Percentiles rank a stretch among this genome's conserved stretches.
phyloP scores from a whole-genome alignment of 2,113 vertebrate genomes.

The Pachycephala philippinensis region DNA sequence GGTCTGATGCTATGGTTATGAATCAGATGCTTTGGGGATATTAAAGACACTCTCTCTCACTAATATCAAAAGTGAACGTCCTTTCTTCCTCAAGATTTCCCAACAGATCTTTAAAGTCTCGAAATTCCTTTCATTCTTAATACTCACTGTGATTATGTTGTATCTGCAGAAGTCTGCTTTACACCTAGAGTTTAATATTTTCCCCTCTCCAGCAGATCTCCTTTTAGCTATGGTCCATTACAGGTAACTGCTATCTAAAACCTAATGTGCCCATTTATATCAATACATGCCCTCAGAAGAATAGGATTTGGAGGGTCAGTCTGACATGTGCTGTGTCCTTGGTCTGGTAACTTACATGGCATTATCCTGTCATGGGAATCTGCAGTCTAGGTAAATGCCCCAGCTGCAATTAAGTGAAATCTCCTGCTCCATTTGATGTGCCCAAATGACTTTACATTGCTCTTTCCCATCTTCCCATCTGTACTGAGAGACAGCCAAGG shows the following conservation, averaged over 20 bases:
- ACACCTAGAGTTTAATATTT: neutral
- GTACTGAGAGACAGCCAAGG: neutral
- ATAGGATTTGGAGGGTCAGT: neutral
- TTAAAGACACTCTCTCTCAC: neutral
- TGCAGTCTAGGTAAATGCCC: neutral
- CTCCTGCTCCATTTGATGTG: neutral
- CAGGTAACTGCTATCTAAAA: neutral
- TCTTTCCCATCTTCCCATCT: neutral
- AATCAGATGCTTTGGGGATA: neutral
- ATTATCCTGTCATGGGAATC: neutral
- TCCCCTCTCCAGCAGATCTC: neutral
- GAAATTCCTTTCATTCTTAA: conserved; percentile 13
- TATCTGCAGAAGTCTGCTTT: neutral
- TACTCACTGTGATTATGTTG: neutral
- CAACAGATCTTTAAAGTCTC: neutral
- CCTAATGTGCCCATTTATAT: neutral
- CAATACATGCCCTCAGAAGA: neutral
- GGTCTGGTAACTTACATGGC: neutral
- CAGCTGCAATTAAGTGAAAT: neutral
- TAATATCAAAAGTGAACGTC: neutral
- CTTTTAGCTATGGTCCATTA: neutral
- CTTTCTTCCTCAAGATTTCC: conserved; percentile 15
- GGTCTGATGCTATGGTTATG: neutral
- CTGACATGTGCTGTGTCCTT: neutral
- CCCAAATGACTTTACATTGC: neutral